These are phyloP conservation scores for Nomada ferruginata DNA, from an alignment of 2,888 invertebrate species.

Conservation along the genomic window DNA sequence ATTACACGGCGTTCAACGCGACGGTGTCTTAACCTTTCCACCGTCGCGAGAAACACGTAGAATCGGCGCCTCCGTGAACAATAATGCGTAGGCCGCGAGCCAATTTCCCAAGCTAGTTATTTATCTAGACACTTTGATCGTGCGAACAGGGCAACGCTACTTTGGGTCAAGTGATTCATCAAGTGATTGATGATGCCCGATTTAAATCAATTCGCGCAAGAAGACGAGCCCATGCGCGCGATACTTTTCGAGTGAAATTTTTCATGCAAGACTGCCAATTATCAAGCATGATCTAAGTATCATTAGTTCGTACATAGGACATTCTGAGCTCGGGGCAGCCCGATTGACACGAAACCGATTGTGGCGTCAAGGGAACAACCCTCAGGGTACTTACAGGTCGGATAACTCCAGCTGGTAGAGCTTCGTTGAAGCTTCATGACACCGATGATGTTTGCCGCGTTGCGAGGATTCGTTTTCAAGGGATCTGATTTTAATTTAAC, in stretches of 20 bases:
- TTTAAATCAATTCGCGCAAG: too few relatives aligned
- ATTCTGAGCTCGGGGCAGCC: too few relatives aligned
- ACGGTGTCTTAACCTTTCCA: conserved; percentile 46
- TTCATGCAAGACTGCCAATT: too few relatives aligned
- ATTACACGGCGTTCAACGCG: conserved; percentile 57
- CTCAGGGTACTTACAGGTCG: too few relatives aligned
- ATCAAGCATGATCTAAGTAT: too few relatives aligned
- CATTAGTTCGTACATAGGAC: too few relatives aligned
- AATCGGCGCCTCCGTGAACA: conserved; percentile 22
- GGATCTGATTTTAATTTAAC: background rate
- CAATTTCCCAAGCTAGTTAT: conserved; percentile 31
- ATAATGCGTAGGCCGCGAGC: conserved; percentile 52
- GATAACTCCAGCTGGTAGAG: too few relatives aligned
- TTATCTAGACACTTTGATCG: background rate
- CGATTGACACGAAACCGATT: too few relatives aligned
- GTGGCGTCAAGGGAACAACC: too few relatives aligned
- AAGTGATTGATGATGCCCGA: background rate
- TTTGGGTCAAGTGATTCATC: background rate
- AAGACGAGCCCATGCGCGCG: too few relatives aligned
- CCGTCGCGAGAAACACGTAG: conserved; percentile 3
- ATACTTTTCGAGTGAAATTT: too few relatives aligned
- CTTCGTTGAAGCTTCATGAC: background rate
- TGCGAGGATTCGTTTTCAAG: background rate
- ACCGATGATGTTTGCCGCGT: too few relatives aligned
- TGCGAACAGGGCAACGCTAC: conserved; percentile 44